phyloP scores from a whole-genome alignment of 2,888 invertebrate species.

The Tetranychus piercei region DNA sequence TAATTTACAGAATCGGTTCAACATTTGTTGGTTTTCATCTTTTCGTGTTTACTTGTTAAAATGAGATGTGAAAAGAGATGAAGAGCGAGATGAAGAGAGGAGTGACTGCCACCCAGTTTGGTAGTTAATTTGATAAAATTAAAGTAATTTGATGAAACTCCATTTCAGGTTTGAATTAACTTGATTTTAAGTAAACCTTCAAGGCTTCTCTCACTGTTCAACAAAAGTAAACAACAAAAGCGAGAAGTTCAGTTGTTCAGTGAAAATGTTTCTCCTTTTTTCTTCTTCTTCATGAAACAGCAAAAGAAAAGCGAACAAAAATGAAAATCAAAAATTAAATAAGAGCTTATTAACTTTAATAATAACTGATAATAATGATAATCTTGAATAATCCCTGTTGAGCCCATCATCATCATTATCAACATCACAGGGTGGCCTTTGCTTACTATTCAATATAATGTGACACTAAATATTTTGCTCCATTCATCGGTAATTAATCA shows the following conservation, averaged over 20 bases:
- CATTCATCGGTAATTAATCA: not conserved
- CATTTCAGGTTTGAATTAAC: not conserved
- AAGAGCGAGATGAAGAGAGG: not conserved
- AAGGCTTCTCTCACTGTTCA: not conserved
- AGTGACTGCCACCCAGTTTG: not conserved
- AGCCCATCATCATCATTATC: not conserved
- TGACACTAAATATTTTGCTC: not conserved
- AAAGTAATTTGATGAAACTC: not conserved
- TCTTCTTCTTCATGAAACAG: not conserved
- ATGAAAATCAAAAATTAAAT: too few species aligned
- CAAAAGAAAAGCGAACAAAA: not conserved
- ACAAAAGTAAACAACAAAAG: not conserved
- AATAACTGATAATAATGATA: constrained; percentile 1
- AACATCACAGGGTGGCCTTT: not conserved
- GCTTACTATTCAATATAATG: not conserved
- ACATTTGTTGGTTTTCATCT: not conserved
- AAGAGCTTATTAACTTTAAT: not conserved
- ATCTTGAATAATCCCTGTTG: not conserved
- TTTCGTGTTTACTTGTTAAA: not conserved
- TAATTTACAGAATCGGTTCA: not conserved
- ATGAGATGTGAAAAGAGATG: not conserved
- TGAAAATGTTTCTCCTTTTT: not conserved
- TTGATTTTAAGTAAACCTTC: not conserved
- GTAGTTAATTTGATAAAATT: constrained; percentile 1
- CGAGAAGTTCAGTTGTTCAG: not conserved